Conservation (phyloP, 2,113 vertebrate genomes). For the Hypanus sabinus region DNA sequence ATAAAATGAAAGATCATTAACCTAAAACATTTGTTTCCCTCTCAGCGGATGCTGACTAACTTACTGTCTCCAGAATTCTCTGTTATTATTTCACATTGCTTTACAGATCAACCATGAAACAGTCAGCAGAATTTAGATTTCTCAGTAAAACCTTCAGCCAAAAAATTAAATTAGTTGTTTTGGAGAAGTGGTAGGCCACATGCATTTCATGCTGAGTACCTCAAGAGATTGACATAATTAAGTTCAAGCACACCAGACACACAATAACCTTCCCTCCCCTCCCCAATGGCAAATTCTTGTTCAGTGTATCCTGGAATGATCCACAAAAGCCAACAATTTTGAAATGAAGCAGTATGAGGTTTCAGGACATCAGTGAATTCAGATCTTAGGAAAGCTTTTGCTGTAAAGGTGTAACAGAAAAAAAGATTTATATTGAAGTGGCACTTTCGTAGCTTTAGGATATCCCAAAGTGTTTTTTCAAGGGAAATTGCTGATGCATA, state of each 20-base stretch:
- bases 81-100: constrained; percentile 24
- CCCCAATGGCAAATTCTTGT: background rate
- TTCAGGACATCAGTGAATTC: background rate
- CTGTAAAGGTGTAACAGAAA: background rate
- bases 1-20: background rate
- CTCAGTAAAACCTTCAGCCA: background rate
- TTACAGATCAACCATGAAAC: constrained; percentile 30
- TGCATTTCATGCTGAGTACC: background rate
- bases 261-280: background rate
- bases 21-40: background rate
- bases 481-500: background rate
- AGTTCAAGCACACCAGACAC: constrained; percentile 5
- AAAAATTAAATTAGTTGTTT: background rate
- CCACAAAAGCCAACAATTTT: background rate
- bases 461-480: background rate
- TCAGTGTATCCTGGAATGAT: background rate
- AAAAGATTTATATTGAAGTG: background rate
- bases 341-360: background rate
- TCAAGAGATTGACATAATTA: background rate
- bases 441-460: background rate
- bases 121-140: constrained; percentile 14
- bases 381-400: background rate
- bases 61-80: background rate
- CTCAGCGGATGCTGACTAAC: background rate
- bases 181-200: background rate